These are phyloP conservation scores for Oryzias javanicus DNA, from an alignment of 2,113 vertebrate species.

Conservation along the genomic window DNA sequence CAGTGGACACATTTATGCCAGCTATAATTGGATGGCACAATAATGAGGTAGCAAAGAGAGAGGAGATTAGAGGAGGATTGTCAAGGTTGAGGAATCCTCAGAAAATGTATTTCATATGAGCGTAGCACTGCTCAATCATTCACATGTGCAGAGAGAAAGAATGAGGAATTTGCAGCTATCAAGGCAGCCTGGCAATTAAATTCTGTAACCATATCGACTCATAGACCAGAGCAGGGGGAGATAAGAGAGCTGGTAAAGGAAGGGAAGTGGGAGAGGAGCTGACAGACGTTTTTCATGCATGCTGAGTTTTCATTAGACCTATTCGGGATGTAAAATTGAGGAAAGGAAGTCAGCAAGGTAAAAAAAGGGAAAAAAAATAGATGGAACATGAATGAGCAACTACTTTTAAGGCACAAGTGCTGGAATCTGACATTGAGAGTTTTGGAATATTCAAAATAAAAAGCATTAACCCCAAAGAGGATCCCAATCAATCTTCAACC, in stretches of 20 bases:
- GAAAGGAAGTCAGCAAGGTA: conserved; percentile 9
- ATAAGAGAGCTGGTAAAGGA: conserved; percentile 34
- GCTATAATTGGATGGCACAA: conserved; percentile 65
- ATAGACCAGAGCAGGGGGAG: conserved; percentile 26
- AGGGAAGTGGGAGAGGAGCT: conserved; percentile 17
- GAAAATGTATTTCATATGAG: conserved; percentile 57
- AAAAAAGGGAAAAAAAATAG: conserved; percentile 1
- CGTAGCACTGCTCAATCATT: conserved; percentile 54
- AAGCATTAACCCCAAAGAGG: conserved; percentile 20
- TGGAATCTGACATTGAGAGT: conserved; percentile 5
- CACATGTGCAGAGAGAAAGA: conserved; percentile 27
- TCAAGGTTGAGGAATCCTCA: conserved; percentile 34
- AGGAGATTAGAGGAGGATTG: conserved; percentile 43
- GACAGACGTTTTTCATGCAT: conserved; percentile 23
- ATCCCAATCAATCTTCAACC: conserved; percentile 36
- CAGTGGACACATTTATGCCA: conserved; percentile 50
- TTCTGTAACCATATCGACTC: conserved; percentile 54
- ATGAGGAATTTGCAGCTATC: conserved; percentile 51
- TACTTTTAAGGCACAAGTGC: not conserved
- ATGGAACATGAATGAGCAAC: conserved; percentile 23
- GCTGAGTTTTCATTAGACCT: conserved; percentile 28
- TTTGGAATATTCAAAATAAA: not conserved
- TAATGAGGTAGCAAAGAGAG: conserved; percentile 56
- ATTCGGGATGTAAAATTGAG: not conserved
- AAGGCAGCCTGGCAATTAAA: conserved; percentile 68